These are phyloP conservation scores for Eucidaris tribuloides DNA, from an alignment of 35 echinoderm and acorn worm species.

Conservation along the genomic window DNA sequence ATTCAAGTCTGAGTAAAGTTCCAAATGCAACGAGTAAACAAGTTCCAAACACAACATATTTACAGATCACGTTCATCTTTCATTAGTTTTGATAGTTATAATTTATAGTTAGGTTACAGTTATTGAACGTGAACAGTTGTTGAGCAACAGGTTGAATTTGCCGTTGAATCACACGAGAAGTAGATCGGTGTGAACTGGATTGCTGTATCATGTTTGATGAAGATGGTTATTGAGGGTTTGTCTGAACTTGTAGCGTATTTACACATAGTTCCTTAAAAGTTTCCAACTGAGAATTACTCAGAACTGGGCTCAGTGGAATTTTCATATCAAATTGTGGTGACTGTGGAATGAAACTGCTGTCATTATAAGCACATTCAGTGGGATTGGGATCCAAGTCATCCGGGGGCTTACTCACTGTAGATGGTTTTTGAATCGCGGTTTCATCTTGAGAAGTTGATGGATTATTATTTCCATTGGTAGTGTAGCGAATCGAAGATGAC, in stretches of 20 bases:
- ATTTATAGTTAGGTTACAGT: neutral
- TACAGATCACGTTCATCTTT: neutral
- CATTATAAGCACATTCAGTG: neutral
- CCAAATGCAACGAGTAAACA: no score
- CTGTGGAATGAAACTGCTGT: neutral
- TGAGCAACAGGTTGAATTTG: neutral
- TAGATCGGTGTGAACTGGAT: neutral
- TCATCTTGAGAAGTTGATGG: neutral
- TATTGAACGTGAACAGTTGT: neutral
- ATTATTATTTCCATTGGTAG: neutral
- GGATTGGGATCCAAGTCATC: neutral
- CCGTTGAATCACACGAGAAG: neutral
- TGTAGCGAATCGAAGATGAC: neutral
- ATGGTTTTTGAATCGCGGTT: neutral
- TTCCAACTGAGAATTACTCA: neutral
- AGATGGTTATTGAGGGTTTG: neutral
- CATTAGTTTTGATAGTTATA: neutral
- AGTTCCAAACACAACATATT: no score
- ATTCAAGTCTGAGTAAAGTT: no score
- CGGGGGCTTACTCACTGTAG: neutral
- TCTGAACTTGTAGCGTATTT: neutral
- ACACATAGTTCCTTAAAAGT: neutral
- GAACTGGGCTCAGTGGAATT: neutral
- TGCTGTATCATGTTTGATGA: neutral
- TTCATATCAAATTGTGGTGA: neutral